These are phyloP conservation scores for Lydus trimaculatus DNA, from an alignment of 2,888 invertebrate species.

Conservation along the genomic window DNA sequence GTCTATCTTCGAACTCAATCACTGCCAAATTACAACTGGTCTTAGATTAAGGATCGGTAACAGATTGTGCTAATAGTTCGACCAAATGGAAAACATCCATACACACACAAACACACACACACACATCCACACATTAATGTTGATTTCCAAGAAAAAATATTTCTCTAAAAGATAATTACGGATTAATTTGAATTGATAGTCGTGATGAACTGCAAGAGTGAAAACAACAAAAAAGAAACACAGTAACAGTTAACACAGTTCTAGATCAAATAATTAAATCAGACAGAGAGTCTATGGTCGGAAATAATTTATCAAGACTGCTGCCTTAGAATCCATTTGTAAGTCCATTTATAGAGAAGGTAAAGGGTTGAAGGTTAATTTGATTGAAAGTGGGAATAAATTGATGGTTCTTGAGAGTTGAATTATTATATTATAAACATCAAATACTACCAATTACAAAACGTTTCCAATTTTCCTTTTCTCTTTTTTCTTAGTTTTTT, in stretches of 20 bases:
- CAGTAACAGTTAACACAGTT: background rate
- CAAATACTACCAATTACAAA: background rate
- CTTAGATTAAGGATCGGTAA: slow-evolving; percentile 42
- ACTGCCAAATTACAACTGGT: slow-evolving; percentile 42
- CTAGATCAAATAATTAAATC: background rate
- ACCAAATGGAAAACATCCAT: background rate
- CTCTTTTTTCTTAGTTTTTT: too few species aligned
- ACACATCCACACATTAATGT: background rate
- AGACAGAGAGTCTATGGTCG: background rate
- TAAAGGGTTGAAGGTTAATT: slow-evolving; percentile 2
- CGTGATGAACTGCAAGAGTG: background rate
- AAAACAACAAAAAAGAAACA: background rate
- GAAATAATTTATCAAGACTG: slow-evolving; percentile 3
- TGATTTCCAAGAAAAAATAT: background rate
- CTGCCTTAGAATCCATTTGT: background rate
- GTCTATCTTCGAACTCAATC: slow-evolving; percentile 42
- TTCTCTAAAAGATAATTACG: background rate
- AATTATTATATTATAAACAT: background rate
- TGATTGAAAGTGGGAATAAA: background rate
- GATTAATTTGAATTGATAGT: background rate
- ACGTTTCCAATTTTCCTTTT: background rate
- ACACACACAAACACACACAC: background rate
- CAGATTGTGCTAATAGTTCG: slow-evolving; percentile 48
- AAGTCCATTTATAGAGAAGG: background rate
- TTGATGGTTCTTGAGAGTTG: background rate